A percentile compares a stretch with the other conserved stretches of the same genome.
Conservation (phyloP, 2,888 invertebrate species). For the Drosophila limbata region DNA sequence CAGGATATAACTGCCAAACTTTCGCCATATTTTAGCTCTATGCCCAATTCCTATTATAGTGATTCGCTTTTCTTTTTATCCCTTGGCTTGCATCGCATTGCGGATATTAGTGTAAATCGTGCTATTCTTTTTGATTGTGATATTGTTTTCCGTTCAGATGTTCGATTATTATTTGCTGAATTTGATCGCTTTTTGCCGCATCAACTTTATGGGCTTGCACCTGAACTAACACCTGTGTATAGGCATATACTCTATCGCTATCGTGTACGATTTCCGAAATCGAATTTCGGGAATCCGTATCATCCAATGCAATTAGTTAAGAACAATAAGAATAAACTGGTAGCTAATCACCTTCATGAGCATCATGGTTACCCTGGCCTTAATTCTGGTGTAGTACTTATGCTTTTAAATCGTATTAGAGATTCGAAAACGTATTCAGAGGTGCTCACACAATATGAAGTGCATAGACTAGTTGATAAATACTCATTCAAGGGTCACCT, state of each 20-base stretch:
- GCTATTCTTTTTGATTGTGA: constrained; percentile 92
- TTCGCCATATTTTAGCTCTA: constrained; percentile 90
- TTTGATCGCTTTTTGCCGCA: constrained; percentile 88
- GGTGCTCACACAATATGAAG: constrained; percentile 86
- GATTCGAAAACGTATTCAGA: constrained; percentile 87
- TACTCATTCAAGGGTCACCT: constrained; percentile 90
- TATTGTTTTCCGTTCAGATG: constrained; percentile 90
- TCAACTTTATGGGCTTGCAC: constrained; percentile 90
- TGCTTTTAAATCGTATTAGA: constrained; percentile 89
- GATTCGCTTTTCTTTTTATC: constrained; percentile 92
- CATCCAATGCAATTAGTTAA: constrained; percentile 73
- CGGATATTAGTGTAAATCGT: constrained; percentile 87
- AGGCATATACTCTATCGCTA: constrained; percentile 90
- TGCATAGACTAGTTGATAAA: constrained; percentile 87
- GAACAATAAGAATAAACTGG: constrained; percentile 54
- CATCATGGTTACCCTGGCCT: constrained; percentile 90
- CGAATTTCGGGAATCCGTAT: constrained; percentile 87
- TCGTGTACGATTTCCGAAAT: constrained; percentile 88
- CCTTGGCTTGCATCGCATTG: constrained; percentile 89
- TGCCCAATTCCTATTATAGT: constrained; percentile 90
- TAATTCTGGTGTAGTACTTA: constrained; percentile 92
- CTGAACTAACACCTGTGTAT: constrained; percentile 92
- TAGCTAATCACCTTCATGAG: constrained; percentile 60
- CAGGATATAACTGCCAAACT: constrained; percentile 88
- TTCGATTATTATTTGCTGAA: constrained; percentile 88